Evolutionary conservation across 2,888 invertebrate genomes (phyloP).

Genomic region (Psylliodes chrysocephalus): DNA sequence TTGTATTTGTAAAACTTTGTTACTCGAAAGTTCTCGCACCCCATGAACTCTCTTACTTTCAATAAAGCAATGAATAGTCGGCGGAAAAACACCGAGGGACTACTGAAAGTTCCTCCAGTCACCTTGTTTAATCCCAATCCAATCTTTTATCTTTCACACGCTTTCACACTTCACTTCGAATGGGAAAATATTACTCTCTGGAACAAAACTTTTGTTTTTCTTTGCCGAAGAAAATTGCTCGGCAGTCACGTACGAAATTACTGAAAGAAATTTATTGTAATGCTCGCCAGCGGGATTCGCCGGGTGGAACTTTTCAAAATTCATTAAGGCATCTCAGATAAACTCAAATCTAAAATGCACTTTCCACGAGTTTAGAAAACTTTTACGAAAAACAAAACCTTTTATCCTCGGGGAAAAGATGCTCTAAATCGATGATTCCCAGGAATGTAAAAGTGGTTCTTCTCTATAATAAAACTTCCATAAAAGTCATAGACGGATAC

Average conservation of each 20-base stretch:
- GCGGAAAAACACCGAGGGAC: slow-evolving; percentile 52
- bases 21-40: neutral
- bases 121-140: slow-evolving; percentile 65
- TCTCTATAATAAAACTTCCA: neutral
- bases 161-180: slow-evolving; percentile 63
- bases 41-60: slow-evolving; percentile 41
- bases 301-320: slow-evolving; percentile 29
- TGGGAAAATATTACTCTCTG: slow-evolving; percentile 61
- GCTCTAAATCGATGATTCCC: slow-evolving; percentile 4
- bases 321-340: slow-evolving; percentile 26
- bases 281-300: slow-evolving; percentile 17
- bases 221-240: slow-evolving; percentile 46
- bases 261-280: slow-evolving; percentile 38
- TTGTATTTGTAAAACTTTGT: slow-evolving; percentile 2
- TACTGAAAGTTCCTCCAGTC: slow-evolving; percentile 50
- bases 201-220: slow-evolving; percentile 54
- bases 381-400: slow-evolving; percentile 20
- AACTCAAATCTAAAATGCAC: slow-evolving; percentile 33
- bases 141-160: slow-evolving; percentile 65
- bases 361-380: slow-evolving; percentile 23
- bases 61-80: slow-evolving; percentile 52
- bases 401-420: slow-evolving; percentile 8
- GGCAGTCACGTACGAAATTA: slow-evolving; percentile 48
- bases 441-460: neutral
- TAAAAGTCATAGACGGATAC: neutral